Conservation (phyloP, 2,113 vertebrate genomes). For the Glaucidium brasilianum region DNA sequence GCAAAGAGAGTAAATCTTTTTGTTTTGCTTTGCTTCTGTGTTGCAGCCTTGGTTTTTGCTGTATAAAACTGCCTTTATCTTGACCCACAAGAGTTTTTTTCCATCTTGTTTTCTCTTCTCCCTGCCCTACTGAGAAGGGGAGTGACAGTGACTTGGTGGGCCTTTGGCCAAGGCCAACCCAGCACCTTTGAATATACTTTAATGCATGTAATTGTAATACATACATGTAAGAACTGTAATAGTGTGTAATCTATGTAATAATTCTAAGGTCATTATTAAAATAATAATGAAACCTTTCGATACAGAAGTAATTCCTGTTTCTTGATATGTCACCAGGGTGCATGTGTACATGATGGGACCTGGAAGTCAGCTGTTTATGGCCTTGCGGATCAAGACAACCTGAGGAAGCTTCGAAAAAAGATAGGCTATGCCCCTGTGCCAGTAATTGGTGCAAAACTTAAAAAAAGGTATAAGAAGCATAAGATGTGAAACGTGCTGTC, state of each 20-base stretch:
- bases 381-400: neutral
- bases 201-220: neutral
- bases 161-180: neutral
- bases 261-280: neutral
- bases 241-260: neutral
- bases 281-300: neutral
- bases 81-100: neutral
- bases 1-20: neutral
- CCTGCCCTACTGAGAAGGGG: neutral
- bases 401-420: conserved; percentile 4
- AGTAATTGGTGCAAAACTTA: conserved; percentile 26
- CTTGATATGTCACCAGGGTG: neutral
- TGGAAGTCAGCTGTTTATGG: conserved; percentile 41
- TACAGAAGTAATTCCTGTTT: neutral
- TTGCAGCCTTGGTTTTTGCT: neutral
- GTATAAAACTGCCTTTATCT: neutral
- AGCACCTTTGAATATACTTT: neutral
- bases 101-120: neutral
- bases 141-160: neutral
- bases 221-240: neutral
- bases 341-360: neutral
- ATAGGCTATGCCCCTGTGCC: conserved; percentile 35
- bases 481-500: neutral
- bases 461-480: neutral
- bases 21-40: neutral